Conservation (phyloP, 2,797 vertebrate genomes). For the Coilia nasus region DNA sequence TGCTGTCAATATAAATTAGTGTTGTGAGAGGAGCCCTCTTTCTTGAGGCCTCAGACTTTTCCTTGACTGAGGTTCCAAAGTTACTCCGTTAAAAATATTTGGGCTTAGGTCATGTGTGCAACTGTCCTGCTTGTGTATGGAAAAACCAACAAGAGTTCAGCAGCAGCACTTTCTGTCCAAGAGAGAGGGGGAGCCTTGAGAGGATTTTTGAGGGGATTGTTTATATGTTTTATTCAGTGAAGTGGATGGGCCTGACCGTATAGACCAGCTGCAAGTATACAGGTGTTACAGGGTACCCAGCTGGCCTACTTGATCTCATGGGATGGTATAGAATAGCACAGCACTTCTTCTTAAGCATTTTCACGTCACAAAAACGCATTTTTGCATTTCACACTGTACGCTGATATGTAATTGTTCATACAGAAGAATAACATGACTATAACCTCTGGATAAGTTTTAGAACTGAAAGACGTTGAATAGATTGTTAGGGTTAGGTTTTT, state of each 20-base stretch:
- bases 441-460: no score
- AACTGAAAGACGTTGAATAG: no score
- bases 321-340: no score
- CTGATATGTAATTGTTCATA: no score
- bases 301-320: neutral
- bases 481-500: no score
- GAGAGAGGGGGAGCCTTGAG: neutral
- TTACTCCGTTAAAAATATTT: slow-evolving; percentile 7
- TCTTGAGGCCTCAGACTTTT: neutral
- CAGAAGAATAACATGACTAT: no score
- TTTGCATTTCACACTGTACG: no score
- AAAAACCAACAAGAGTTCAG: neutral
- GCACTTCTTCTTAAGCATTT: no score
- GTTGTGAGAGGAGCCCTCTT: slow-evolving; percentile 50
- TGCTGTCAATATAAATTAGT: slow-evolving; percentile 70
- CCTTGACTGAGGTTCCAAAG: slow-evolving; percentile 1
- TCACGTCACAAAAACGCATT: no score
- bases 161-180: slow-evolving; percentile 16
- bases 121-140: slow-evolving; percentile 12
- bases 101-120: neutral
- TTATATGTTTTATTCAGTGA: neutral
- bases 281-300: neutral
- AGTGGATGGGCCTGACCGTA: neutral
- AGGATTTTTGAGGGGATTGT: slow-evolving; percentile 4
- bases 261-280: neutral